Percentiles rank a stretch among this genome's conserved stretches.
phyloP scores from a whole-genome alignment of 2,113 vertebrate species.

The Otocyon megalotis region DNA sequence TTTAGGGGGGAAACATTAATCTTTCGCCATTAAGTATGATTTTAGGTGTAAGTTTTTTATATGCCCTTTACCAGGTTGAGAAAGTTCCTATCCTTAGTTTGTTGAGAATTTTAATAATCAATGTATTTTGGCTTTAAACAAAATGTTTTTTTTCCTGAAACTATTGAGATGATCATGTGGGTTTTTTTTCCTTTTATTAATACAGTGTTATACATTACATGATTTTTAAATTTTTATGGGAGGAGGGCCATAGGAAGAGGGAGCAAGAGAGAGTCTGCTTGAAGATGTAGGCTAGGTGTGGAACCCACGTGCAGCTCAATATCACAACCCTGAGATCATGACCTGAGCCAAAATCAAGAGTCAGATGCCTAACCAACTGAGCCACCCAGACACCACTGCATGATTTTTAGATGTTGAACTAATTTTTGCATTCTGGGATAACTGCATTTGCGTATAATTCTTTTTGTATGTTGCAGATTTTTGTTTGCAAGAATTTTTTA shows the following conservation, averaged over 20 bases:
- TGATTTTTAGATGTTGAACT: background rate
- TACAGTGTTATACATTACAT: background rate
- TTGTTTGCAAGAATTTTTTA: background rate
- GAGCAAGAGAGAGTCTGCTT: background rate
- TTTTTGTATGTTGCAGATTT: background rate
- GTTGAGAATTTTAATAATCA: background rate
- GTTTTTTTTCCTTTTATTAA: background rate
- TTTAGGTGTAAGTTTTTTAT: background rate
- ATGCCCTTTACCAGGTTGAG: background rate
- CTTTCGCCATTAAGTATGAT: background rate
- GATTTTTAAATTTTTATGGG: background rate
- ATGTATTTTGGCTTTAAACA: background rate
- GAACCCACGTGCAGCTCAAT: background rate
- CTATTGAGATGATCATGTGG: background rate
- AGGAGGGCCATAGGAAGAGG: background rate
- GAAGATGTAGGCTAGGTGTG: background rate
- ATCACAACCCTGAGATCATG: background rate
- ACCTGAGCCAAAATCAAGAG: background rate
- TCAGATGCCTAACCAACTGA: background rate
- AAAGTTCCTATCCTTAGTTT: background rate
- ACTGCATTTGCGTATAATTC: background rate
- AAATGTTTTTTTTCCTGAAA: background rate
- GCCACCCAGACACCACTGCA: background rate
- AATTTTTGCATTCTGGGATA: background rate
- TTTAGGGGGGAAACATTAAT: background rate